Conservation (phyloP, 2,113 vertebrate species). For the Plotosus lineatus region DNA sequence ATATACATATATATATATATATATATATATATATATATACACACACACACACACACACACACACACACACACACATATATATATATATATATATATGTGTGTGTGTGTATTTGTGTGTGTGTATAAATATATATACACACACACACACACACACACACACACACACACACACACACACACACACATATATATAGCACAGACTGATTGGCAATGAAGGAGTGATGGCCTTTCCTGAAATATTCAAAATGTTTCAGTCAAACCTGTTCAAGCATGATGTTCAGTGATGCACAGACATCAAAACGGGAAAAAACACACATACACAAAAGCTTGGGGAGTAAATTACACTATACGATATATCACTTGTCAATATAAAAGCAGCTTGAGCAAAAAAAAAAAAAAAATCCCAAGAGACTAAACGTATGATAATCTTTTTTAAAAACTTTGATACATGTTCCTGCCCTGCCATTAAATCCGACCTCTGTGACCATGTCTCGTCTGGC, state of each 20-base stretch:
- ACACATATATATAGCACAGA: neutral
- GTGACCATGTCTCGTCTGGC: neutral
- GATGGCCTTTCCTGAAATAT: neutral
- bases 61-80: no score
- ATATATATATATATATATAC: no score
- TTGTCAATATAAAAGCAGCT: neutral
- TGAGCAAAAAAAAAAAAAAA: no score
- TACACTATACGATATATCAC: neutral
- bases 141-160: no score
- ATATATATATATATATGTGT: no score
- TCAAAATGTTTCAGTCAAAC: neutral
- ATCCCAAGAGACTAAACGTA: neutral
- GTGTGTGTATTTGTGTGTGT: no score
- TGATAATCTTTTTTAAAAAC: conserved; percentile 32
- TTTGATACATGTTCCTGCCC: conserved; percentile 27
- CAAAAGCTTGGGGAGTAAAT: neutral
- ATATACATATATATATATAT: no score
- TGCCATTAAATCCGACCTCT: conserved; percentile 42
- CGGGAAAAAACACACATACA: neutral
- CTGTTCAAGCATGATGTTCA: neutral
- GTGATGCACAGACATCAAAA: neutral
- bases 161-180: no score
- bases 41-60: no score
- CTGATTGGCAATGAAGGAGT: neutral
- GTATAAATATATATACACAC: no score